A percentile compares a stretch with the other conserved stretches of the same genome.
Evolutionary conservation across 2,888 invertebrate species (phyloP).

Genomic region (Melinopterus prodromus): DNA sequence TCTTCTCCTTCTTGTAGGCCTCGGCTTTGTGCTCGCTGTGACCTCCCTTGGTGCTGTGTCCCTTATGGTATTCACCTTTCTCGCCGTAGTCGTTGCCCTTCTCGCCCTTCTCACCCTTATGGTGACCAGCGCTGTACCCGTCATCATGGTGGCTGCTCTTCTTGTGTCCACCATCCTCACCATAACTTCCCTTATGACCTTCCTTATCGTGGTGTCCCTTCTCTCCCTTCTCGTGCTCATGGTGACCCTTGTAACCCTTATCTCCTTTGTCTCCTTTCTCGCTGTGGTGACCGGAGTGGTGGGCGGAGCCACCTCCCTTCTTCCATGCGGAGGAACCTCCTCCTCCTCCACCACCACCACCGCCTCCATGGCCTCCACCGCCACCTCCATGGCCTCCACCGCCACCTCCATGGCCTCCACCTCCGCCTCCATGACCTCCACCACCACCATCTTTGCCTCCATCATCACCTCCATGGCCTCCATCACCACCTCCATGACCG

Average conservation of each 20-base stretch:
- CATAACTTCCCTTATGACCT: constrained; percentile 68
- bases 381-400: constrained; percentile 24
- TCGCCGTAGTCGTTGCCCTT: constrained; percentile 71
- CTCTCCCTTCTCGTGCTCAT: constrained; percentile 69
- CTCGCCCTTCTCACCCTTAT: constrained; percentile 73
- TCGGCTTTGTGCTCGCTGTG: constrained; percentile 87
- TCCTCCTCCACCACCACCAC: constrained; percentile 35
- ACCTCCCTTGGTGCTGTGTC: constrained; percentile 86
- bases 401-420: constrained; percentile 25
- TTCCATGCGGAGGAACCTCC: constrained; percentile 51
- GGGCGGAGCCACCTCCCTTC: constrained; percentile 65
- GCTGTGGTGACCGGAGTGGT: constrained; percentile 65
- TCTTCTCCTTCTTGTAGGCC: constrained; percentile 86
- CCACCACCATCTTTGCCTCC: constrained; percentile 28
- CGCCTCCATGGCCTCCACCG: constrained; percentile 49
- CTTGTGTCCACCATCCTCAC: constrained; percentile 69
- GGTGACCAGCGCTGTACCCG: constrained; percentile 70
- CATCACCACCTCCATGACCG: constrained; percentile 44
- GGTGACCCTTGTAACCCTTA: constrained; percentile 72
- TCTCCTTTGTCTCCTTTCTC: constrained; percentile 71
- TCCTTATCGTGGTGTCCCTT: constrained; percentile 77
- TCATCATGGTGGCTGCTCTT: constrained; percentile 69
- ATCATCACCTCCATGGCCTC: constrained; percentile 55
- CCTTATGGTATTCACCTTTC: constrained; percentile 82
- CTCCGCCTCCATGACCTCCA: constrained; percentile 29